Base-by-base conservation (phyloP, 2,113 vertebrate species). In the Psilopogon haemacephalus region DNA sequence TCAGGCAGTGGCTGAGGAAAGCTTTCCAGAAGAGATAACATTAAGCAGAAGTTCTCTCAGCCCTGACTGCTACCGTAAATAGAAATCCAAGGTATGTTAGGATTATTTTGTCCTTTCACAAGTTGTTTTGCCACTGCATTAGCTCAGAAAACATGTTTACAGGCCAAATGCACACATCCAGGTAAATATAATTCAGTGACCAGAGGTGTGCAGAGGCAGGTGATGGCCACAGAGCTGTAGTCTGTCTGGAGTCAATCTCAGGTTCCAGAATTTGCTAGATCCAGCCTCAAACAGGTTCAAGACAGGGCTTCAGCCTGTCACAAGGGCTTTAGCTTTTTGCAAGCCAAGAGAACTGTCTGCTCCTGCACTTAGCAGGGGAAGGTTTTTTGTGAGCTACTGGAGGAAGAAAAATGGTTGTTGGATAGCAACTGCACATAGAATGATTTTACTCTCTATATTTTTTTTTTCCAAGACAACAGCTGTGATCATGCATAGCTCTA, bases 401-500 rank as follows among this genome's bases (percentile, higher is more conserved):
- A 88, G 50, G 65, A 88, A 86, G 84, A 92, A 90, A 96, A 95
- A 85, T 64, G 62, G 59, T 69, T 38, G 70, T 94, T 94, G 84
- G 90, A 93, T 92, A 86, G 94, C 77, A 93, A 82, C 73, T 86
- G 84, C 84, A 88, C 58, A 92, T 23, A 84, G 84, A 54, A 8
- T 54, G 60, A 62, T 88, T 93, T 86, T 81, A 33, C 13, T 71
- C 52, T 52, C 2, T 35, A 8, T 32, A 35, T 52, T 37, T 44
- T 58, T 54, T 70, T 58, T 70, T 76, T 69, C 76, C 50, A n/a
- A 42, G 72, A 60, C 64, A 88, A 77, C 86, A 95, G 86, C 95
- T 95, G 95, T 93, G 93, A 88, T 94, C 90, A 95, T 88, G 85
- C 86, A 92, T 71, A 86, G 93, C 85, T 93, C 26, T 87, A 93